Conservation (phyloP, 2,113 vertebrate genomes). For the Mustela lutreola region DNA sequence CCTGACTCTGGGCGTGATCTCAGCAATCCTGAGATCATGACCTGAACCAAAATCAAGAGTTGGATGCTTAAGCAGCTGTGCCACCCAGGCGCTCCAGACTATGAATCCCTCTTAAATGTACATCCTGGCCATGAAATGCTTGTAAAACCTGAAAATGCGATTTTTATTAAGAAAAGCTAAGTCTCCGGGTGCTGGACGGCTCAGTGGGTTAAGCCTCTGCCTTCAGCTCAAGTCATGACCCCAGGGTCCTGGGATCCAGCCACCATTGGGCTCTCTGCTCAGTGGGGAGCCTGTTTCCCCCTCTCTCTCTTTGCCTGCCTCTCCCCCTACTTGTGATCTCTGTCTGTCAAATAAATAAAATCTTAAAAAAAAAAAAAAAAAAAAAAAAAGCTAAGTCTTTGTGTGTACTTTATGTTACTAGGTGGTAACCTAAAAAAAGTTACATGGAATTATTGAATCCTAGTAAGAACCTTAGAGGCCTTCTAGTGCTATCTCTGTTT, state of each 20-base stretch:
- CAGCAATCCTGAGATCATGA: neutral
- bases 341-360: too few relatives aligned
- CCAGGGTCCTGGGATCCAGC: too few relatives aligned
- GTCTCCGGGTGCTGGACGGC: too few relatives aligned
- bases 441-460: neutral
- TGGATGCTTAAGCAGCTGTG: neutral
- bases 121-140: neutral
- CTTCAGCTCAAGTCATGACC: too few relatives aligned
- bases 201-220: too few relatives aligned
- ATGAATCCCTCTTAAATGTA: neutral
- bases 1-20: neutral
- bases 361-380: too few relatives aligned
- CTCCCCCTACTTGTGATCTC: too few relatives aligned
- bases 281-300: too few relatives aligned
- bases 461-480: neutral
- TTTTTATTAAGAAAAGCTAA: conserved; percentile 20
- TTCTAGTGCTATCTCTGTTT: neutral
- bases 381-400: neutral
- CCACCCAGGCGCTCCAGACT: neutral
- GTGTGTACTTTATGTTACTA: neutral
- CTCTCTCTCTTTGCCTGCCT: too few relatives aligned
- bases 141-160: neutral
- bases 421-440: neutral
- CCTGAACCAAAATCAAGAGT: neutral
- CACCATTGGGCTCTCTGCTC: too few relatives aligned